phyloP scores from a whole-genome alignment of 2,888 invertebrate genomes.

The Hydrotaea diabolus region DNA sequence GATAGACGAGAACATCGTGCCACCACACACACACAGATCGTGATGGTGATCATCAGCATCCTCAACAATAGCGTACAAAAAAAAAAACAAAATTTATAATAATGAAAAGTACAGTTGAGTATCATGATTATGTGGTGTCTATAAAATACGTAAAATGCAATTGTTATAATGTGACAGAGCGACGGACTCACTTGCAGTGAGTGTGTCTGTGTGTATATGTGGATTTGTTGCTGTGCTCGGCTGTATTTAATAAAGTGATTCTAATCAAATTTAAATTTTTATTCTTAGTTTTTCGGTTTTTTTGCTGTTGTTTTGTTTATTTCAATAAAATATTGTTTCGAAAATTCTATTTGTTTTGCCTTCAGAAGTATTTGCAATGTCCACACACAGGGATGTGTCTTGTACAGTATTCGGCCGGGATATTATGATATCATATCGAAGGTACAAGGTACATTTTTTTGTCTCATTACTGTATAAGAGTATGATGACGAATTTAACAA shows the following conservation, averaged over 20 bases:
- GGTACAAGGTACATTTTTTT: no score
- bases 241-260: conserved; percentile 52
- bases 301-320: conserved; percentile 30
- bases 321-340: conserved; percentile 45
- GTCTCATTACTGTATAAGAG: no score
- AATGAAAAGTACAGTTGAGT: conserved; percentile 34
- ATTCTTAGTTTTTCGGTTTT: conserved; percentile 38
- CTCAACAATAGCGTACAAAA: background rate
- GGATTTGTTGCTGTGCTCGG: no score
- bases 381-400: background rate
- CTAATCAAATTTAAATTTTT: conserved; percentile 58
- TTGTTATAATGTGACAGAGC: conserved; percentile 7
- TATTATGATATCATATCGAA: no score
- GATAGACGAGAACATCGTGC: background rate
- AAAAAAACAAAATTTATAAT: background rate
- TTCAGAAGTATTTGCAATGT: background rate
- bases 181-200: background rate
- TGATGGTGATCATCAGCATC: conserved; percentile 2
- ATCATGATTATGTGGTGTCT: background rate
- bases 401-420: background rate
- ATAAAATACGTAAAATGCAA: background rate
- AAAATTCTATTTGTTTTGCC: conserved; percentile 29
- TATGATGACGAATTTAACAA: no score
- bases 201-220: no score
- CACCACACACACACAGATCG: background rate